Conservation (phyloP, 1,140 invertebrate genomes). For the Delia radicum region DNA sequence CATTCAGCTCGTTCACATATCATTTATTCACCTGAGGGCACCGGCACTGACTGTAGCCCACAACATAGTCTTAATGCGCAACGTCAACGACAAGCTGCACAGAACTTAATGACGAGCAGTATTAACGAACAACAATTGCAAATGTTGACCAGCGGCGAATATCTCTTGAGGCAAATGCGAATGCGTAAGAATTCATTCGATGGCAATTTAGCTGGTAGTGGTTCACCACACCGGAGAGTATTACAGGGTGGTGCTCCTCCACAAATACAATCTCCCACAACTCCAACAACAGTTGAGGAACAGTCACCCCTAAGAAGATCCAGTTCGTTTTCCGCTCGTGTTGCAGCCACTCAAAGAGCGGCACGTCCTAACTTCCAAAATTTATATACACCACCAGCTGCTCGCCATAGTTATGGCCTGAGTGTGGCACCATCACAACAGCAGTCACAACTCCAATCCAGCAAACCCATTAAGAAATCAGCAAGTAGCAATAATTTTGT, state of each 20-base stretch:
- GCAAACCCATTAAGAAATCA: constrained; percentile 43
- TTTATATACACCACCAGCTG: constrained; percentile 49
- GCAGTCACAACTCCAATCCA: constrained; percentile 20
- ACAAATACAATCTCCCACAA: constrained; percentile 18
- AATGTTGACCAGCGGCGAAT: constrained; percentile 49
- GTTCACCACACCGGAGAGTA: constrained; percentile 26
- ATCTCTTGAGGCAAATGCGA: constrained; percentile 47
- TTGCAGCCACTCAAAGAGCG: constrained; percentile 31
- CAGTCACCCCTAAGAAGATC: constrained; percentile 50
- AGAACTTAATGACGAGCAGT: constrained; percentile 50
- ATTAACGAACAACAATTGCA: constrained; percentile 51
- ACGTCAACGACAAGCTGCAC: constrained; percentile 19
- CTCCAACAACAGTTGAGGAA: constrained; percentile 25
- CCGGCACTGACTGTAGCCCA: constrained; percentile 36
- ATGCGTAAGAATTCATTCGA: constrained; percentile 60
- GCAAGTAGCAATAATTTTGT: constrained; percentile 54
- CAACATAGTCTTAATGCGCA: constrained; percentile 42
- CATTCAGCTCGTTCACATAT: constrained; percentile 24
- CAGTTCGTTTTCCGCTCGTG: constrained; percentile 43
- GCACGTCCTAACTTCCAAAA: constrained; percentile 52
- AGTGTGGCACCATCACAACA: constrained; percentile 26
- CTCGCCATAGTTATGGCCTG: constrained; percentile 40
- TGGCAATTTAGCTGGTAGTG: constrained; percentile 30
- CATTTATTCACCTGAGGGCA: constrained; percentile 26
- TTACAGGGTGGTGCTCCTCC: constrained; percentile 8